Evolutionary conservation across 2,888 invertebrate genomes (phyloP), one percentile per base, ranked within the genome.

Genomic region (Cordylochernes scorpioides): DNA sequence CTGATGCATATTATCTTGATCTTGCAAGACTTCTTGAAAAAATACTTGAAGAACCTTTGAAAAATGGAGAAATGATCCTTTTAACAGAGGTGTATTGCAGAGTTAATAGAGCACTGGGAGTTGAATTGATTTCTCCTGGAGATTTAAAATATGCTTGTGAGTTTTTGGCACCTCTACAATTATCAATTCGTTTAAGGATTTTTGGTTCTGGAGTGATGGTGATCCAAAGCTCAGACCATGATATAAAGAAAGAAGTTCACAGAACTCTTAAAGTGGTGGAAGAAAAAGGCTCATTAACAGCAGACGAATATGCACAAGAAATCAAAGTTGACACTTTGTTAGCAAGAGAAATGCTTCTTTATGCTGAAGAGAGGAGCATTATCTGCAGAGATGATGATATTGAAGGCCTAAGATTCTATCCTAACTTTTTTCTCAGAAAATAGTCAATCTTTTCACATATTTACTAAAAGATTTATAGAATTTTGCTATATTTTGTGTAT

Each of bases 21-120:
- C 47, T 97, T 27, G 78, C 86, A 0, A 68, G 67, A 46, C 71
- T 80, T 50, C 59, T 94, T 44, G 61, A 69, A 35, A 67, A 68
- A 46, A 74, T 77, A 13, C 62, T 88, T 33, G 66, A 71, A 57
- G 77, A 82, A 47, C 68, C 67, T 49, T n/a, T n/a, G n/a, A n/a
- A n/a, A n/a, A n/a, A n/a, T n/a, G 88, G 91, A 17, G 94, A 94
- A 8, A 80, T 91, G 63, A 88, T 94, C 80, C 71, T 82, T 0
- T 55, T 97, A 31, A 73, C 88, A 3, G 97, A 97, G 58, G 88
- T 75, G 1, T 97, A 82, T 60, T 94, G 94, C 54, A 64, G 91
- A 42, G 71, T 94, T 2, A 97, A 97, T 54, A 64, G 97, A 50
- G 91, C 94, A 1, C 64, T 94, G 49, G 94, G 94, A 3, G 59